Evolutionary conservation across 2,113 vertebrate genomes (phyloP), one percentile per base, ranked within the genome.

Genomic region (Mobula hypostoma): DNA sequence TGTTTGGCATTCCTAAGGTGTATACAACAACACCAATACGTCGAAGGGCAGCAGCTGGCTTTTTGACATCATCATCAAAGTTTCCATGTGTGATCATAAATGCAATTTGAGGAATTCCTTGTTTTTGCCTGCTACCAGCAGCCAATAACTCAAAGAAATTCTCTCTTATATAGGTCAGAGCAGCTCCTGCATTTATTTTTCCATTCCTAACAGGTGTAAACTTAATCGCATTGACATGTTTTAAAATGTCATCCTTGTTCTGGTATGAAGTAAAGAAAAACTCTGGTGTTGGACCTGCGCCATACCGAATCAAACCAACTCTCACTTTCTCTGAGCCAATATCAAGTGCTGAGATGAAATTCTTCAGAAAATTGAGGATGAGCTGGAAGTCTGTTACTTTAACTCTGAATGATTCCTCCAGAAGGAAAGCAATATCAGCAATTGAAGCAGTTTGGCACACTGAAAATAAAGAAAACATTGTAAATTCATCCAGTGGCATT

Each of bases 381-480:
- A 96, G 96, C 14, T 96, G 95, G 95, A 98, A 98, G 94, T 97
- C 96, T 9, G 0, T 0, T 0, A 1, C 27, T 61, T 94, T 95
- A 2, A 95, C 96, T 63, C 96, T 97, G 91, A 95, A 95, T 0
- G 97, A 98, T 66, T 97, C 97, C 36, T 98, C 98, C 85, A 98
- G 95, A 24, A 98, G 97, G 94, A 98, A 98, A 1, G 97, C 98
- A 3, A 98, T 95, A 95, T 98, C 98, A 0, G 97, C 97, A 15
- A 97, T 2, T 68, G 95, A 94, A 2, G 96, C 96, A 74, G 80
- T 95, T 61, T 63, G 96, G 94, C 98, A 98, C 36, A 96, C 98
- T 98, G 95, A 77, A 94, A 95, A 95, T 40, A 87, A 96, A 95
- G 93, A 56, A 74, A 93, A 56, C 68, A 74, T 56, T 76, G 70